These are phyloP conservation scores for Vultur gryphus DNA, from an alignment of 2,797 vertebrate species.

Conservation along the genomic window DNA sequence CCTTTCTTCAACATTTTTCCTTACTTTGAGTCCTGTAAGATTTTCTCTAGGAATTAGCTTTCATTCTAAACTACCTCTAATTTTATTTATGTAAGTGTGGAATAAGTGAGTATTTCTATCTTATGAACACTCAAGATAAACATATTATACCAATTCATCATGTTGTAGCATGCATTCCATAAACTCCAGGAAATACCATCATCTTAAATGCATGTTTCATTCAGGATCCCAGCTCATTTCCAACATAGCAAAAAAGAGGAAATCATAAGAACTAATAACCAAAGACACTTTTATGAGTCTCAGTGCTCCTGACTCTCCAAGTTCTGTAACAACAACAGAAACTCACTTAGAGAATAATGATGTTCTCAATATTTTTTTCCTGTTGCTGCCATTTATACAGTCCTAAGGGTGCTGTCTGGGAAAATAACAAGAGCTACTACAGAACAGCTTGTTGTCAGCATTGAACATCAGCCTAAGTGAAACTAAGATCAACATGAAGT, in stretches of 20 bases:
- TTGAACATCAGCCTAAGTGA: slow-evolving; percentile 1
- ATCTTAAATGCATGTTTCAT: not conserved
- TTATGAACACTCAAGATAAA: not conserved
- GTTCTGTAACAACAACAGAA: slow-evolving; percentile 32
- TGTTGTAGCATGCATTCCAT: not conserved
- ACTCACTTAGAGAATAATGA: slow-evolving; percentile 28
- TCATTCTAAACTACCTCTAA: not conserved
- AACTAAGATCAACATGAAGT: slow-evolving; percentile 42
- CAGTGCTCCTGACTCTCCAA: slow-evolving; percentile 12
- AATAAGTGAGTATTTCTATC: not conserved
- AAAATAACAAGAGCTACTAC: slow-evolving; percentile 36
- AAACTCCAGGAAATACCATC: not conserved
- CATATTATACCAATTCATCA: not conserved
- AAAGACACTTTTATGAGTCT: slow-evolving; percentile 42
- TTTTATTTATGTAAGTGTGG: not conserved
- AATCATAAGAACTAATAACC: slow-evolving; percentile 43
- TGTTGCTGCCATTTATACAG: not conserved
- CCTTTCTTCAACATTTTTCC: not conserved
- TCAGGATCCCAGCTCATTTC: not conserved
- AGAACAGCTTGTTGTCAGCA: slow-evolving; percentile 21
- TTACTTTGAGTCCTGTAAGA: not conserved
- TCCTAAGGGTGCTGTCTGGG: slow-evolving; percentile 43
- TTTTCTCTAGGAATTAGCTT: not conserved
- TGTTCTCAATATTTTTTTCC: slow-evolving; percentile 4
- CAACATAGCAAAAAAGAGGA: not conserved